Conservation (phyloP, 2,113 vertebrate genomes). For the Pseudonaja textilis region DNA sequence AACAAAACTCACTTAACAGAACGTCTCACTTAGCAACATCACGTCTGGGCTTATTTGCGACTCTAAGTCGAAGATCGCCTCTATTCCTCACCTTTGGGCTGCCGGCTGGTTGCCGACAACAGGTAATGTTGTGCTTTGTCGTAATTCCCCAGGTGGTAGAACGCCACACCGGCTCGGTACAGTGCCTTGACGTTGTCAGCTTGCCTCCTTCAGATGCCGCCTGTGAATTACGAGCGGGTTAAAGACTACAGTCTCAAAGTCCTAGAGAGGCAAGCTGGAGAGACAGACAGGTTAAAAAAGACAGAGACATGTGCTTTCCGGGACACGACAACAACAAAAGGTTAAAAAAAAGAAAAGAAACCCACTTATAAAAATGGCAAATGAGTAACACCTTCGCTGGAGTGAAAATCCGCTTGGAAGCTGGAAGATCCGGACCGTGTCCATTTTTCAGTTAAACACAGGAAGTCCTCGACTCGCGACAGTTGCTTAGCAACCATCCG, state of each 20-base stretch:
- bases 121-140: slow-evolving; percentile 78
- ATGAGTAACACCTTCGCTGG: neutral
- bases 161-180: slow-evolving; percentile 86
- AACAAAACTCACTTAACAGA: too few relatives aligned
- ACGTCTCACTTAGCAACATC: neutral
- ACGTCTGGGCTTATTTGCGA: neutral
- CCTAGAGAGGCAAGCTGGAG: slow-evolving; percentile 81
- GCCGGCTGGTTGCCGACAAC: slow-evolving; percentile 71
- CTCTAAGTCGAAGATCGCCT: neutral
- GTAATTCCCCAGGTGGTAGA: slow-evolving; percentile 83
- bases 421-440: neutral
- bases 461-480: too few relatives aligned
- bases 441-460: neutral
- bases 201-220: slow-evolving; percentile 78
- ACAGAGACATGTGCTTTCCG: neutral
- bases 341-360: too few relatives aligned
- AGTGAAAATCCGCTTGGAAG: neutral
- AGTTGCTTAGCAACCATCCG: too few relatives aligned
- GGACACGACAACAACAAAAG: neutral
- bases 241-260: slow-evolving; percentile 84
- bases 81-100: slow-evolving; percentile 77
- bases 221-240: slow-evolving; percentile 83
- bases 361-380: neutral
- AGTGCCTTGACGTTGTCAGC: slow-evolving; percentile 82
- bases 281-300: neutral